phyloP scores from a whole-genome alignment of 2,888 invertebrate species.

The Drosophila rellima region DNA sequence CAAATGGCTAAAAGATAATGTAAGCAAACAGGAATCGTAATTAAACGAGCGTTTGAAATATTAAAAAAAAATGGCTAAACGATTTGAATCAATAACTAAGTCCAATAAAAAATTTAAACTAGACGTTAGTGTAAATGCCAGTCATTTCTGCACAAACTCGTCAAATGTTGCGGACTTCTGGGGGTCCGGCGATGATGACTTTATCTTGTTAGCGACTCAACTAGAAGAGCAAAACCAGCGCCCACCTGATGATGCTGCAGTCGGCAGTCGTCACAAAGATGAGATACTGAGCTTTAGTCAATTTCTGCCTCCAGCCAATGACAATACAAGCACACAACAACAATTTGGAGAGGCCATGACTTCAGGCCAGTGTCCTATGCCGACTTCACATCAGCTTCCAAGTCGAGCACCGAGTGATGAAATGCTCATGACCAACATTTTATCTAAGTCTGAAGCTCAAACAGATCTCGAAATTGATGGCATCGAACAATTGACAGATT shows the following conservation, averaged over 20 bases:
- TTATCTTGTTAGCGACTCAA: slow-evolving; percentile 83
- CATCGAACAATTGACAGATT: neutral
- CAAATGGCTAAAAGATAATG: no score
- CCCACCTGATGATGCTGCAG: neutral
- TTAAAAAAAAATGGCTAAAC: slow-evolving; percentile 71
- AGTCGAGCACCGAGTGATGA: slow-evolving; percentile 35
- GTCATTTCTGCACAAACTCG: slow-evolving; percentile 23
- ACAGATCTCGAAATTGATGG: neutral
- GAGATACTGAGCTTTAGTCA: slow-evolving; percentile 78
- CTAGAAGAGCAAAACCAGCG: slow-evolving; percentile 74
- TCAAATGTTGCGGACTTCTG: slow-evolving; percentile 71
- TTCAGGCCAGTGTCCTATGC: neutral
- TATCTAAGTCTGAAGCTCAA: slow-evolving; percentile 19
- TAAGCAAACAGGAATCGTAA: no score
- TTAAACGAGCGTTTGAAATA: no score
- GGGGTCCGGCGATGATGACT: slow-evolving; percentile 85
- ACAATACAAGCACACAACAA: slow-evolving; percentile 80
- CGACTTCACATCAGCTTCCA: neutral
- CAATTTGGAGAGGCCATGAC: slow-evolving; percentile 25
- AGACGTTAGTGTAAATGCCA: slow-evolving; percentile 73
- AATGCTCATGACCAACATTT: slow-evolving; percentile 49
- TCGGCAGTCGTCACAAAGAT: slow-evolving; percentile 34
- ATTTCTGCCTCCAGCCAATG: slow-evolving; percentile 70
- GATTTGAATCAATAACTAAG: slow-evolving; percentile 76
- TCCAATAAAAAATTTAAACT: slow-evolving; percentile 82